phyloP scores from a whole-genome alignment of 2,888 invertebrate species.

The Dermolepida albohirtum region DNA sequence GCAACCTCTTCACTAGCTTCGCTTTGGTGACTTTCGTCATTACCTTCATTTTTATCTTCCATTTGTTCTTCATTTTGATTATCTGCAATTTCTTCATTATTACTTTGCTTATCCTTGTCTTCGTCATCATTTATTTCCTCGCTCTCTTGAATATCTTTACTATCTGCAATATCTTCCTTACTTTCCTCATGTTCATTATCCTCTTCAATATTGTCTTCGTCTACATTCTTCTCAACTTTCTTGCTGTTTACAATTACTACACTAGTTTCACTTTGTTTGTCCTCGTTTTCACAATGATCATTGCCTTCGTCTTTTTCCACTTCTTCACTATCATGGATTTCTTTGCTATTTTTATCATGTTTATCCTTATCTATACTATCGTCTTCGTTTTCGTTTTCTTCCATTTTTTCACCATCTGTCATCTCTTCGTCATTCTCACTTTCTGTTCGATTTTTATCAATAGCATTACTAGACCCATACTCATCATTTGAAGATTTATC shows the following conservation, averaged over 20 bases:
- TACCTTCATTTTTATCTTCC: slow-evolving; percentile 5
- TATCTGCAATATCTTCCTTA: not conserved
- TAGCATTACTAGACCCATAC: slow-evolving; percentile 25
- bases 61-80: not conserved
- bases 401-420: no score
- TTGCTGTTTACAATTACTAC: not conserved
- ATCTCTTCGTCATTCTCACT: slow-evolving; percentile 8
- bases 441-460: not conserved
- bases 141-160: not conserved
- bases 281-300: no score
- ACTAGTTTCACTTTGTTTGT: no score
- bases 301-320: no score
- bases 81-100: slow-evolving; percentile 15
- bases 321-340: not conserved
- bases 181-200: no score
- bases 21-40: slow-evolving; percentile 12
- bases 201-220: not conserved
- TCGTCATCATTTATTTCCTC: slow-evolving; percentile 15
- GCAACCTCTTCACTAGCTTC: slow-evolving; percentile 2
- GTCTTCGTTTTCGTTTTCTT: not conserved
- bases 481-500: slow-evolving; percentile 15
- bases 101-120: slow-evolving; percentile 10
- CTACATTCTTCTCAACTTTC: not conserved
- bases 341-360: slow-evolving; percentile 1
- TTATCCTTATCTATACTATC: not conserved